phyloP scores from a whole-genome alignment of 64 coral and sea anemone species.

The Montipora sp. region DNA sequence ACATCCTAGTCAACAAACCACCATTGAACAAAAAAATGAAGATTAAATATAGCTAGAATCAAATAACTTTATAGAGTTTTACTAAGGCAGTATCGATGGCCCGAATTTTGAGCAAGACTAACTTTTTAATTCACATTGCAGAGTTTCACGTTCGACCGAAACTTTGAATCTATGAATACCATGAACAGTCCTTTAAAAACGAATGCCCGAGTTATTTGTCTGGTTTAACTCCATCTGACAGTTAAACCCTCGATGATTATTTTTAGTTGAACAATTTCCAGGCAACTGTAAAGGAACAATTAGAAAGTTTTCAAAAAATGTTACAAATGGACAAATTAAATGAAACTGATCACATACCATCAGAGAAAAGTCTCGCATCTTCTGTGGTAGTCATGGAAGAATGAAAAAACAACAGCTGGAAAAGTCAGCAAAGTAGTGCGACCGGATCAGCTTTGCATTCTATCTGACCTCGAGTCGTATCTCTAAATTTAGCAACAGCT shows the following conservation, averaged over 20 bases:
- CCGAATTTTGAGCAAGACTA: background rate
- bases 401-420: background rate
- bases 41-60: background rate
- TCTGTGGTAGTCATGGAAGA: background rate
- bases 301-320: background rate
- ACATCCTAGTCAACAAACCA: background rate
- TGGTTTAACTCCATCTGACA: background rate
- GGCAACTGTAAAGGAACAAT: background rate
- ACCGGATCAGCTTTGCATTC: conserved; percentile 4
- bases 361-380: background rate
- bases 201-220: background rate
- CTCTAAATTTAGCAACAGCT: conserved; percentile 38
- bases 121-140: too few species aligned
- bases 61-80: background rate
- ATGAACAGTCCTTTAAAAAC: background rate
- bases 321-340: background rate
- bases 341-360: background rate
- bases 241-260: background rate
- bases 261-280: background rate
- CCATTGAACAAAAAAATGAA: background rate
- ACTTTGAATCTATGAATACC: background rate
- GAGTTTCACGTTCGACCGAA: too few species aligned
- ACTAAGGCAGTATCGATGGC: background rate
- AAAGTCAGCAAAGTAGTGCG: background rate
- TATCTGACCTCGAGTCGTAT: background rate